phyloP scores from a whole-genome alignment of 1,140 invertebrate genomes.

The Calliopsis andreniformis region DNA sequence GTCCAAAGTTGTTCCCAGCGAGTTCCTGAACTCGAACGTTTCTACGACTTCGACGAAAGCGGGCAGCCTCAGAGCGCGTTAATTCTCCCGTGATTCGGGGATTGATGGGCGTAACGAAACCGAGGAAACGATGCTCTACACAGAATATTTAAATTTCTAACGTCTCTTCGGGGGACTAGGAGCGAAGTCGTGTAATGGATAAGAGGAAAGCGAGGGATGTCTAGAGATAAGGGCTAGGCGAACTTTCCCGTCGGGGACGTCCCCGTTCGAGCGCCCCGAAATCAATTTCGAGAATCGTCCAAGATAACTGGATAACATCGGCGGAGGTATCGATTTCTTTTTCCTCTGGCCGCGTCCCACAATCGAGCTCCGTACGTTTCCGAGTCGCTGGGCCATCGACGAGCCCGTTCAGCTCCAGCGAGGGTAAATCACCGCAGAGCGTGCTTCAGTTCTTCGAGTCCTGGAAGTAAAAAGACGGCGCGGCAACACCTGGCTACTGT shows the following conservation, averaged over 20 bases:
- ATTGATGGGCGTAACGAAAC: slow-evolving; percentile 68
- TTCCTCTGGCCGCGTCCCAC: slow-evolving; percentile 12
- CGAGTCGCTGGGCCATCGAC: neutral
- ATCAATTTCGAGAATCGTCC: slow-evolving; percentile 76
- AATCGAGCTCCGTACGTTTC: slow-evolving; percentile 14
- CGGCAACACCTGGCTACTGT: neutral
- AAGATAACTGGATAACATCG: slow-evolving; percentile 68
- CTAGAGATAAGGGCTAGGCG: slow-evolving; percentile 69
- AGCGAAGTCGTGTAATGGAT: slow-evolving; percentile 64
- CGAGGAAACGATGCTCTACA: slow-evolving; percentile 7
- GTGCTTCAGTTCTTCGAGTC: neutral
- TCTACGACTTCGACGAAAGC: slow-evolving; percentile 11
- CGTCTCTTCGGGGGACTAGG: slow-evolving; percentile 46
- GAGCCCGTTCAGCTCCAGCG: too few species aligned
- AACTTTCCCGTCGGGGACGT: slow-evolving; percentile 45
- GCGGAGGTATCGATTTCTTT: slow-evolving; percentile 55
- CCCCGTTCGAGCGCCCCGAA: slow-evolving; percentile 65
- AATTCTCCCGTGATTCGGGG: slow-evolving; percentile 73
- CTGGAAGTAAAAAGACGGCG: neutral
- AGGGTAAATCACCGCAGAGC: too few species aligned
- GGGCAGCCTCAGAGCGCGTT: slow-evolving; percentile 44
- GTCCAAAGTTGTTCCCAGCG: neutral
- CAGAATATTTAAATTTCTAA: slow-evolving; percentile 5
- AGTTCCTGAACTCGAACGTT: slow-evolving; percentile 14
- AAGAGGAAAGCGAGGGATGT: slow-evolving; percentile 69